These are phyloP conservation scores for Drosophila setifemur DNA, from an alignment of 1,140 invertebrate genomes.

Conservation along the genomic window DNA sequence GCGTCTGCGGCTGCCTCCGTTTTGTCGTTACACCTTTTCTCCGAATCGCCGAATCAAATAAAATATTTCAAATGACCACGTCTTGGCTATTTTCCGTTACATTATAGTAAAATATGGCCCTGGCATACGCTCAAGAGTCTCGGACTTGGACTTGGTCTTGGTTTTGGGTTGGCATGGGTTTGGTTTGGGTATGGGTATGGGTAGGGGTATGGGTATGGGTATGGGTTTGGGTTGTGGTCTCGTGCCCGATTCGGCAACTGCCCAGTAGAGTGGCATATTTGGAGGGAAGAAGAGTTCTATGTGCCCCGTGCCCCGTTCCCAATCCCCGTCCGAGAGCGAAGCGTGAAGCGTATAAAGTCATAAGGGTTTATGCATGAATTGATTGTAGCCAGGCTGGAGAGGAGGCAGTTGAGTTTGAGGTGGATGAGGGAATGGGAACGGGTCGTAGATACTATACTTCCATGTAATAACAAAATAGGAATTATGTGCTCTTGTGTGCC, in stretches of 20 bases:
- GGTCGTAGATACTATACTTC: constrained; percentile 2
- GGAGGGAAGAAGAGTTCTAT: too few relatives aligned
- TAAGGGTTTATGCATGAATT: constrained; percentile 80
- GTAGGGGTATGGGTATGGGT: not conserved
- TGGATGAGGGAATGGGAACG: not conserved
- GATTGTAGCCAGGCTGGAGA: too few relatives aligned
- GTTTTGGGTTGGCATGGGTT: not conserved
- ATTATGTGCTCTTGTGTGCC: constrained; percentile 68
- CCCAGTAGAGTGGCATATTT: not conserved
- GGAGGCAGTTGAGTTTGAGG: not conserved
- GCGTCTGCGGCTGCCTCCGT: constrained; percentile 44
- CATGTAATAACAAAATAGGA: constrained; percentile 69
- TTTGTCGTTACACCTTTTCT: constrained; percentile 67
- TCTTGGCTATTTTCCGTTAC: constrained; percentile 79
- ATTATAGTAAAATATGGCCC: constrained; percentile 76
- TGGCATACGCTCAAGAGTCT: constrained; percentile 46
- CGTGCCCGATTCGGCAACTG: constrained; percentile 25
- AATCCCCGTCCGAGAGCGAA: constrained; percentile 43
- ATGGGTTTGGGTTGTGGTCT: constrained; percentile 20
- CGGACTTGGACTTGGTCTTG: constrained; percentile 11
- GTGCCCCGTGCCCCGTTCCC: constrained; percentile 12
- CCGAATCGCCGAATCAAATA: constrained; percentile 72
- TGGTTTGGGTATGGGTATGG: constrained; percentile 2
- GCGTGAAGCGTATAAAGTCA: constrained; percentile 78
- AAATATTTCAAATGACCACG: constrained; percentile 79